Conservation (phyloP, 2,113 vertebrate genomes). For the Stegostoma tigrinum region DNA sequence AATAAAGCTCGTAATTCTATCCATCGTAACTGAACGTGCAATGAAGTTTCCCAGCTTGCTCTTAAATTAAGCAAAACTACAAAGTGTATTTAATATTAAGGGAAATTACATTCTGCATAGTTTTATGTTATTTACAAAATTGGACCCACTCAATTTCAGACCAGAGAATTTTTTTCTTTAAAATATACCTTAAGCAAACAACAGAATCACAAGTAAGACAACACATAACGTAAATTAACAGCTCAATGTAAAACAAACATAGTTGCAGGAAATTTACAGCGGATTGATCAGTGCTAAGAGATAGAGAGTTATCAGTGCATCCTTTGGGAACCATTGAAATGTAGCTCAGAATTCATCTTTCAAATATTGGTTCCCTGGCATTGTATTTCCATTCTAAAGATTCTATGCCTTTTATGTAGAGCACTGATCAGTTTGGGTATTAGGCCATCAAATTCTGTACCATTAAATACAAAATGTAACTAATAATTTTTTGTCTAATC, state of each 20-base stretch:
- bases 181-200: background rate
- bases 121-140: background rate
- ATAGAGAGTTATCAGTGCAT: background rate
- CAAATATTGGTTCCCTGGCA: background rate
- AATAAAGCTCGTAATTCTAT: background rate
- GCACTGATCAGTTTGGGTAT: background rate
- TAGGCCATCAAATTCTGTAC: background rate
- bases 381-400: background rate
- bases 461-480: slow-evolving; percentile 2
- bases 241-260: background rate
- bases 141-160: background rate
- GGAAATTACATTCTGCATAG: background rate
- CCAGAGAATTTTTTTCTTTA: background rate
- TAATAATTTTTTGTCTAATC: background rate
- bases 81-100: background rate
- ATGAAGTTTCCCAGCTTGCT: background rate
- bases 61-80: background rate
- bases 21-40: no score
- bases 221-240: background rate
- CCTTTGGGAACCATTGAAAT: background rate
- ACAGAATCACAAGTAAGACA: background rate
- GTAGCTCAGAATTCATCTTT: background rate
- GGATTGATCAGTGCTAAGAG: background rate
- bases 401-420: background rate
- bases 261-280: background rate